These are phyloP conservation scores for Hymenochirus boettgeri DNA, from an alignment of 2,113 vertebrate species.

Conservation along the genomic window DNA sequence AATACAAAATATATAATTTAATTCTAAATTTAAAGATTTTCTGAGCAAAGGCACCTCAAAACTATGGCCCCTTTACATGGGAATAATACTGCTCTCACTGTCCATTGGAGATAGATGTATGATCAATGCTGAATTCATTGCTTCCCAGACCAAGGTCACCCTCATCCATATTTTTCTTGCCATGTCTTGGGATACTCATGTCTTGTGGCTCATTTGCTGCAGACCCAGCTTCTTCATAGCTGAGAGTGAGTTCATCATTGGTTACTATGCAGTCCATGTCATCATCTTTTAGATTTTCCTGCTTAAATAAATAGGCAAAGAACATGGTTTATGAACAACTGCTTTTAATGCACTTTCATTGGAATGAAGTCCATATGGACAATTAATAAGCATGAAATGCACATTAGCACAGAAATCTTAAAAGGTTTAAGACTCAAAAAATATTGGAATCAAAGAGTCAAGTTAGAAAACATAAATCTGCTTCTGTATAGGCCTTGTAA, in stretches of 20 bases:
- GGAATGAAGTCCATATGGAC: too few species aligned
- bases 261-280: conserved; percentile 59
- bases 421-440: too few species aligned
- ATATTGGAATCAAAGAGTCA: too few species aligned
- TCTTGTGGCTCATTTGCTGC: conserved; percentile 5
- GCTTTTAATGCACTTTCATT: too few species aligned
- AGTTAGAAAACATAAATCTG: too few species aligned
- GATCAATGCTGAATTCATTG: conserved; percentile 56
- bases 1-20: background rate
- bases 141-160: conserved; percentile 65
- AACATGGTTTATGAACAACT: background rate
- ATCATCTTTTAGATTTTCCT: conserved; percentile 60
- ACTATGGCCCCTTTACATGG: background rate
- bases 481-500: too few species aligned
- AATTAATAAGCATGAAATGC: too few species aligned
- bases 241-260: conserved; percentile 59
- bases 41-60: background rate
- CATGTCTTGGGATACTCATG: conserved; percentile 27
- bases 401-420: too few species aligned
- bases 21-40: background rate
- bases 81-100: conserved; percentile 8
- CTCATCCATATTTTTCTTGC: conserved; percentile 60
- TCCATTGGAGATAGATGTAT: conserved; percentile 38
- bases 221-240: conserved; percentile 45
- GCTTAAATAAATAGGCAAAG: conserved; percentile 3